Evolutionary conservation across 2,113 vertebrate species (phyloP).

Genomic region (Symphodus melops): DNA sequence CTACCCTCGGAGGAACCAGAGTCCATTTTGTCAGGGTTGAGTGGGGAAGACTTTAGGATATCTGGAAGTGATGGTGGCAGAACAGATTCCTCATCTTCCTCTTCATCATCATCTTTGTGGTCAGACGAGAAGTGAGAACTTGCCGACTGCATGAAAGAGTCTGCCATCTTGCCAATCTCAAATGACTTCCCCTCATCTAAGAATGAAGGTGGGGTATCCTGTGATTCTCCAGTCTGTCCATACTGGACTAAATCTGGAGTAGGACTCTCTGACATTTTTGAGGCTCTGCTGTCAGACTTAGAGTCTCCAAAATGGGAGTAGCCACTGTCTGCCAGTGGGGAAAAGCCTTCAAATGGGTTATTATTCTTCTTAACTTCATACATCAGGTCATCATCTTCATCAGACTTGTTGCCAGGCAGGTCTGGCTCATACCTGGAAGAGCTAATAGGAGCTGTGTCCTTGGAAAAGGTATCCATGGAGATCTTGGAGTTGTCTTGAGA

Average conservation of each 20-base stretch:
- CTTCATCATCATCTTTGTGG: constrained; percentile 80
- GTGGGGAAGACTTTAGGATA: constrained; percentile 94
- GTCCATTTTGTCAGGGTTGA: constrained; percentile 83
- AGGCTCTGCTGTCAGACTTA: constrained; percentile 72
- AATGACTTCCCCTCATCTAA: constrained; percentile 85
- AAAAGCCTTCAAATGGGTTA: constrained; percentile 79
- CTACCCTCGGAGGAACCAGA: constrained; percentile 83
- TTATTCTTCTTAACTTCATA: constrained; percentile 78
- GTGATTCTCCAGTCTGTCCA: constrained; percentile 86
- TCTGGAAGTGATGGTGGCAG: constrained; percentile 90
- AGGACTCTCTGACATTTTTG: constrained; percentile 89
- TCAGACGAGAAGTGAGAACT: constrained; percentile 84
- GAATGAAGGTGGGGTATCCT: constrained; percentile 83
- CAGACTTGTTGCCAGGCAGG: constrained; percentile 67
- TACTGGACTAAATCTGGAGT: constrained; percentile 96
- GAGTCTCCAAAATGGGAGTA: constrained; percentile 78
- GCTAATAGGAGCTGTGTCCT: constrained; percentile 68
- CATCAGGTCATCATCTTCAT: constrained; percentile 81
- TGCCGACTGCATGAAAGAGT: constrained; percentile 82
- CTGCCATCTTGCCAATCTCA: constrained; percentile 84
- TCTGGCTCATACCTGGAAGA: constrained; percentile 65
- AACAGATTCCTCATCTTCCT: constrained; percentile 78
- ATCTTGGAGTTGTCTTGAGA: constrained; percentile 75
- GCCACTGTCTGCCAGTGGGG: constrained; percentile 70
- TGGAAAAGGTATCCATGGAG: constrained; percentile 77